Percentiles rank a stretch among this genome's conserved stretches.
These are phyloP conservation scores for Agrypnus murinus DNA, from an alignment of 2,888 invertebrate genomes.

Conservation along the genomic window DNA sequence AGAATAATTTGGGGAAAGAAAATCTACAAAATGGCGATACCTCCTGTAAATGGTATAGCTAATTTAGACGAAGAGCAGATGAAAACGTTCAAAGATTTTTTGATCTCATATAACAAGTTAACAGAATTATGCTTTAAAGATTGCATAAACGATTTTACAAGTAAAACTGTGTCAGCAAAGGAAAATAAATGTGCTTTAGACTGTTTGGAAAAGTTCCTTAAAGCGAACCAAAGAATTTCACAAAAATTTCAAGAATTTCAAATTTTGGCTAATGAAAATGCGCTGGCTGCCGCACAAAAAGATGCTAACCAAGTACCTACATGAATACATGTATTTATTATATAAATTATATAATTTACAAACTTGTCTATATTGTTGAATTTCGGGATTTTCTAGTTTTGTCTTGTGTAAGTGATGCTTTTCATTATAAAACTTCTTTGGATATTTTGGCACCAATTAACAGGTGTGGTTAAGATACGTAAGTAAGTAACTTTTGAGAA, in stretches of 20 bases:
- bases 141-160: constrained; percentile 95
- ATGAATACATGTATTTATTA: constrained; percentile 28
- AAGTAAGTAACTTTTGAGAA: too few species aligned
- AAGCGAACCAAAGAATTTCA: constrained; percentile 96
- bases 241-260: constrained; percentile 99
- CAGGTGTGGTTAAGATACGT: too few species aligned
- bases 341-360: too few species aligned
- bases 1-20: too few species aligned
- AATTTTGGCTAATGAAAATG: constrained; percentile 92
- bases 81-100: constrained; percentile 93
- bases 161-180: constrained; percentile 80
- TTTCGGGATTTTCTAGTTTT: too few species aligned
- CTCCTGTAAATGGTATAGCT: constrained; percentile 70
- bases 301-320: constrained; percentile 59
- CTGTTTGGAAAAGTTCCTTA: constrained; percentile 97
- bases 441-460: too few species aligned
- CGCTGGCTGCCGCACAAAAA: constrained; percentile 86
- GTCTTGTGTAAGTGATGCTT: too few species aligned
- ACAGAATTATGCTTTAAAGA: constrained; percentile 96
- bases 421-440: too few species aligned
- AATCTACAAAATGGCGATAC: constrained; percentile 70
- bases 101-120: constrained; percentile 94
- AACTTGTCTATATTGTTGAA: too few species aligned
- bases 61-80: constrained; percentile 86
- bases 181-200: constrained; percentile 93